Evolutionary conservation across 2,113 vertebrate genomes (phyloP), one percentile per base, ranked within the genome.

Genomic region (Neolamprologus tretocephalus): DNA sequence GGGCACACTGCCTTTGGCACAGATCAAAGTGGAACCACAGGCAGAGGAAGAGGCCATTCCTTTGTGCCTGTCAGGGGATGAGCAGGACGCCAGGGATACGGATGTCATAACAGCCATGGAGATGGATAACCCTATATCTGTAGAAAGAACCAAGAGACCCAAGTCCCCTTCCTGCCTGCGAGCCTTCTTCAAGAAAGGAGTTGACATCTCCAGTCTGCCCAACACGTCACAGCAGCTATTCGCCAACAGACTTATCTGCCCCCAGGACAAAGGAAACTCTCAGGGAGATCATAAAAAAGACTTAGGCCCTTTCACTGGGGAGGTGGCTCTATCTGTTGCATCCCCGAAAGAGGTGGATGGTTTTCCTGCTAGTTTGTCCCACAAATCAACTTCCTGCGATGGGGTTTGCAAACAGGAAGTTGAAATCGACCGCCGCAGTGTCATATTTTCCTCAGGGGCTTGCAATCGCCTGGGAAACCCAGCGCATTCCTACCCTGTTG

Each of bases 221-320:
- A 96, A 96, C 90, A 96, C 98, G 82, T 97, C 98, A 92, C 98
- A 98, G 93, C 98, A 98, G 96, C 97, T 97, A 95, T 97, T 98
- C 89, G 93, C 97, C 96, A 98, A 97, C 96, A 97, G 97, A 97
- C 97, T 98, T 80, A 94, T 97, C 87, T 97, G 97, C 95, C 96
- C 97, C 96, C 97, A 98, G 92, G 98, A 98, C 96, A 98, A 98
- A 96, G 97, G 96, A 95, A 97, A 97, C 97, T 97, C 98, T 99
- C 99, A 99, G 98, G 98, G 97, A 98, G 98, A 99, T 97, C 97
- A 98, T 95, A 98, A 97, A 97, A 98, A 97, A 96, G 98, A 99
- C 96, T 98, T 98, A 51, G 93, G 96, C 96, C 97, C 97, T 96
- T 98, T 98, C 90, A 89, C 96, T 33, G 97, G 97, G 94, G 98